phyloP scores from a whole-genome alignment of 2,113 vertebrate genomes.

The Catharus minimus region DNA sequence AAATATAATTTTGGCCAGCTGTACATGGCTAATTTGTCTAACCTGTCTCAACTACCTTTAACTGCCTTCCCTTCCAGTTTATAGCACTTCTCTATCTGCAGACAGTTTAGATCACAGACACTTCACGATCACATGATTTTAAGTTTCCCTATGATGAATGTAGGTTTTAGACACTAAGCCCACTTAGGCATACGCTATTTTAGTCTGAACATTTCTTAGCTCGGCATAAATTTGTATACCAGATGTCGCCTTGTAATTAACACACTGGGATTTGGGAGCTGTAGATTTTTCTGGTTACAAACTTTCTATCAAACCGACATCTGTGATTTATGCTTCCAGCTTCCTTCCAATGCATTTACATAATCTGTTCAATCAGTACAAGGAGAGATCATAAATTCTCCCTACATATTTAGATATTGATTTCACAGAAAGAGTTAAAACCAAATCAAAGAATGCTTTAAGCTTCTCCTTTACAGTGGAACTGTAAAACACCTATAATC shows the following conservation, averaged over 20 bases:
- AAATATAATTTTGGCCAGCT: background rate
- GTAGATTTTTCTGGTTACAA: conserved; percentile 77
- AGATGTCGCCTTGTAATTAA: conserved; percentile 82
- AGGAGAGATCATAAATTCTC: conserved; percentile 66
- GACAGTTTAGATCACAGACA: conserved; percentile 42
- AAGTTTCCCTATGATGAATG: conserved; percentile 44
- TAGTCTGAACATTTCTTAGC: conserved; percentile 74
- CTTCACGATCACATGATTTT: conserved; percentile 37
- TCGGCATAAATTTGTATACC: conserved; percentile 81
- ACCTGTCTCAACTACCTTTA: background rate
- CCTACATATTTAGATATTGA: conserved; percentile 60
- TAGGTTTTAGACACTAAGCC: conserved; percentile 44
- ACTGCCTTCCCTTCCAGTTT: background rate
- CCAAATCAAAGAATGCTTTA: conserved; percentile 55
- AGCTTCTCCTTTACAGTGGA: conserved; percentile 23
- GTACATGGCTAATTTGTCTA: background rate
- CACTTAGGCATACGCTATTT: conserved; percentile 69
- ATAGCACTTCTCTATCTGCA: background rate
- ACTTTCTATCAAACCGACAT: conserved; percentile 79
- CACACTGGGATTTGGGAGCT: conserved; percentile 76
- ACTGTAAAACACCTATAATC: conserved; percentile 20
- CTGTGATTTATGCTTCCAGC: conserved; percentile 81
- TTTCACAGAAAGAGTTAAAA: conserved; percentile 61
- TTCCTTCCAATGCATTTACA: conserved; percentile 79
- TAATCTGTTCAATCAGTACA: conserved; percentile 73